Percentiles rank a stretch among this genome's conserved stretches.
Conservation (phyloP, 2,797 vertebrate genomes). For the Spinus pinus region DNA sequence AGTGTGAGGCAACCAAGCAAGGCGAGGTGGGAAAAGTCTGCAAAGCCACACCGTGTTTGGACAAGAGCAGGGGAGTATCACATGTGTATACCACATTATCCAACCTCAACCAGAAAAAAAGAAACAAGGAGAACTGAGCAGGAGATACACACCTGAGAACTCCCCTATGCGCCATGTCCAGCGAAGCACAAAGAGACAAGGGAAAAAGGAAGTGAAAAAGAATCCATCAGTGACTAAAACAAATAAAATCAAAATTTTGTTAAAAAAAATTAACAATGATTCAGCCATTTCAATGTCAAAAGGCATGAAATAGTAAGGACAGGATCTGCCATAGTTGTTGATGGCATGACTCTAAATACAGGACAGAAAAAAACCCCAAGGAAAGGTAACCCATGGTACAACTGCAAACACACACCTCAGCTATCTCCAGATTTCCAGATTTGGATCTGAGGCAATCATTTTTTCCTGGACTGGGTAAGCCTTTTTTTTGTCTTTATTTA, state of each 20-base stretch:
- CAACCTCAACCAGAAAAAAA: background rate
- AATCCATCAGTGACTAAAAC: constrained; percentile 86
- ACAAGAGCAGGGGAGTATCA: constrained; percentile 69
- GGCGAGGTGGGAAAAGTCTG: constrained; percentile 9
- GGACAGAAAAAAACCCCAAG: background rate
- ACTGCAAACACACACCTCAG: background rate
- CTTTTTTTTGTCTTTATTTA: background rate
- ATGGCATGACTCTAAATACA: constrained; percentile 32
- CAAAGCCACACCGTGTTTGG: constrained; percentile 54
- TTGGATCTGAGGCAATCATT: background rate
- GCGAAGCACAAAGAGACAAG: constrained; percentile 84
- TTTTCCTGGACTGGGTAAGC: background rate
- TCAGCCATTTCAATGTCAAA: constrained; percentile 69
- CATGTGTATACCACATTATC: constrained; percentile 55
- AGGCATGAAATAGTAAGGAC: constrained; percentile 63
- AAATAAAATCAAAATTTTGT: constrained; percentile 70
- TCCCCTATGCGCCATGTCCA: constrained; percentile 92
- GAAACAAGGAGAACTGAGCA: constrained; percentile 65
- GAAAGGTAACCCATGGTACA: background rate
- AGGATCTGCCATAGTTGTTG: constrained; percentile 45
- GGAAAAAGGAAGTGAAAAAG: constrained; percentile 74
- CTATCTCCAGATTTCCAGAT: background rate
- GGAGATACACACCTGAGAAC: constrained; percentile 99
- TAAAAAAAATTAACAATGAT: constrained; percentile 61
- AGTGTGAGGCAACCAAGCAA: constrained; percentile 30